Evolutionary conservation across 30 jellyfish, hydroid and myxozoan genomes (phyloP), one percentile per base, ranked within the genome.

Genomic region (Rhopilema esculentum): DNA sequence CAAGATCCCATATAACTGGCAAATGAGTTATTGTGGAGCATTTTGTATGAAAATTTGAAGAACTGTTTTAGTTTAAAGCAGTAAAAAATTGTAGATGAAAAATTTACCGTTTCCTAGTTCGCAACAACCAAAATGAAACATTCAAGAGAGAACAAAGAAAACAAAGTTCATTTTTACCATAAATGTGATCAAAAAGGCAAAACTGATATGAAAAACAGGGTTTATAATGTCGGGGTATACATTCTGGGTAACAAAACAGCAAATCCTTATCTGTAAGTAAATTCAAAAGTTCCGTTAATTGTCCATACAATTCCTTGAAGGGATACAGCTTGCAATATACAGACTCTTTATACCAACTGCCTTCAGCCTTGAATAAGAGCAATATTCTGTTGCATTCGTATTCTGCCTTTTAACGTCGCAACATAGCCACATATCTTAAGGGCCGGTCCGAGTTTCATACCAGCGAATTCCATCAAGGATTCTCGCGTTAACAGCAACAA

Each of bases 401-500:
- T 85, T 57, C 97, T 81, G 48, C 98, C 97, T 78, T 96, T 97
- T 22, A 95, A 82, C 21, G 94, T 91, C 16, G 99, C 98, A 20
- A 96, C 95, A 71, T 89, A 89, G 87, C 98, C 91, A 84, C 97
- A 85, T 27, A 95, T 85, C 75, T 95, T 95, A 68, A 95, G 92
- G 18, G 99, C 99, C n/a, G 99, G 99, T 26, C 99, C 99, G 24
- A 95, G 94, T 63, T 91, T 85, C 90, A 95, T 73, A 64, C 98
- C 98, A 83, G 94, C 82, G 64, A 95, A 95, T 85, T 95, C 99
- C 97, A 91, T 91, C 52, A 95, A 83, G 1, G 99, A 92, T 79
- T 95, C 99, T 30, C 97, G 91, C 23, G 99, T 95, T 26, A 95
- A 61, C 0, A 95, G 91, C 2, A 95, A 91, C 66, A 95, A 85